Base-by-base conservation (phyloP, 2,113 vertebrate species). In the Stigmatopora argus region DNA sequence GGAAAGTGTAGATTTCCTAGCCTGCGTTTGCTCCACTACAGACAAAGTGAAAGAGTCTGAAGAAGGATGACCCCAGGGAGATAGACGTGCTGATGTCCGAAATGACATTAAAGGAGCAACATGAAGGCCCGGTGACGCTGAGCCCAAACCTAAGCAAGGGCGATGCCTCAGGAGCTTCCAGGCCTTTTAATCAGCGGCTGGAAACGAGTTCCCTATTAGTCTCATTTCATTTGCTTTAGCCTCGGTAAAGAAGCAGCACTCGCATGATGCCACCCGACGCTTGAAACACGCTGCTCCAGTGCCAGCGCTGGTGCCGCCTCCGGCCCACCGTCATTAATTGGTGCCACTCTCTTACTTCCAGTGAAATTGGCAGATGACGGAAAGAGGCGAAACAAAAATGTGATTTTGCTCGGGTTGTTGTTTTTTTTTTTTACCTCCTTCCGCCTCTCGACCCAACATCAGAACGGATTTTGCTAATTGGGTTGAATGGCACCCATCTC, bases 61-160 rank as follows among this genome's bases (percentile, higher is more conserved):
- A 90, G 92, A 94, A 94, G 86, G 90, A 95, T 95, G 92, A 95
- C 94, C 96, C 92, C 89, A 89, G 91, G 93, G 95, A 96, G 93
- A 97, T 90, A 93, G 90, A 89, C 90, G 81, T 65, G 81, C 90
- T 85, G 84, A 87, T 87, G 90, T 94, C 92, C 92, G 87, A 94
- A 89, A 95, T 94, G 93, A 94, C 91, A 93, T 93, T 92, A 93
- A 90, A 91, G 92, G 92, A 94, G 89, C 89, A 82, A 70, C 83
- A 90, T 90, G 92, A 91, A 89, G 92, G 79, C 79, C 78, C 67
- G 48, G 60, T 48, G 65, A 85, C 51, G 75, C 67, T 31, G 89
- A 89, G 91, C 86, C 91, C 75, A 89, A 92, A 91, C 85, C 82
- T 84, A 90, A 87, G 92, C 90, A 82, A 81, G 87, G 94, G 93